Base-by-base conservation (phyloP, 2,113 vertebrate genomes). In the Psilopsiagon aymara region DNA sequence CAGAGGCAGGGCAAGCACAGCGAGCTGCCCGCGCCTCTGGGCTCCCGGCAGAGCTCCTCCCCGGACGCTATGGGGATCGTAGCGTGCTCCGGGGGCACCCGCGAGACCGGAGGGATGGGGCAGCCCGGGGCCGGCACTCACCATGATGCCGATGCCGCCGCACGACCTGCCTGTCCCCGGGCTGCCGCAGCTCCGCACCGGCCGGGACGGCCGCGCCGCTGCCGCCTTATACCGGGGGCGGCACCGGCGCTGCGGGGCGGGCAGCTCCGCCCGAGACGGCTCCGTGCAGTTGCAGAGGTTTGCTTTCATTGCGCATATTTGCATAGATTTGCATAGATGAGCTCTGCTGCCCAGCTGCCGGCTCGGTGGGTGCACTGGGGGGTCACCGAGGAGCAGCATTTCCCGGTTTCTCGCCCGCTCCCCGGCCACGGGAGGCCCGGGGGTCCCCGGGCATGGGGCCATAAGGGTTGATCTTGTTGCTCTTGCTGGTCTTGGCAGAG, bases 111-210 rank as follows among this genome's bases (percentile, higher is more conserved):
- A 78, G 78, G 69, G 53, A 62, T 55, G 33, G 88, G 67, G 57
- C 82, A 68, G 70, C 79, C 70, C 44, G 66, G 53, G 60, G 25
- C 78, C 17, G 69, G 81, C 90, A 97, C 96, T 97, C 92, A 97
- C 96, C 96, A 97, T 97, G 90, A 78, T 95, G 96, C 94, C 70
- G 62, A 69, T 70, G 60, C 80, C 59, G 70, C 86, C 17, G 41
- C 51, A 60, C 55, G 67, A 82, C 67, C 81, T 20, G 87, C 84
- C 66, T 29, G 43, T 79, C 6, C 73, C 92, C 28, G 66, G 19
- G 28, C 51, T 82, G 70, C 87, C 27, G 78, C 92, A 70, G 92
- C 78, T 89, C 90, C 81, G 12, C 81, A 3, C 76, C 33, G 13
- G 13, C n/a, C 53, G 51, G 71, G 27, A 10, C 68, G 37, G 83